phyloP scores from a whole-genome alignment of 1,140 invertebrate species.

The Plutomurus gul region DNA sequence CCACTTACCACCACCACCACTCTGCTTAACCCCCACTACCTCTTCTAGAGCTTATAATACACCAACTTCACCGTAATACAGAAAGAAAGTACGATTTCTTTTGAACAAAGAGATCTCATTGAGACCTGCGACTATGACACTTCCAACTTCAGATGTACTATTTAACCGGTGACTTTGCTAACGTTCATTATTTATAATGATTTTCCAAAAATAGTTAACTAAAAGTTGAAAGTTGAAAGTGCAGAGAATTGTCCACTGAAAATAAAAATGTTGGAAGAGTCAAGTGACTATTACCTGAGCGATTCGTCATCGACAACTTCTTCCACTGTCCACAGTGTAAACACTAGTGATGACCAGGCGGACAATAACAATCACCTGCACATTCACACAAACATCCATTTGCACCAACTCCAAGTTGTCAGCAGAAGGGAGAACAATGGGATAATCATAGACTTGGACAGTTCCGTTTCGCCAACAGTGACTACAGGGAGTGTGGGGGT shows the following conservation, averaged over 20 bases:
- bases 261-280: constrained; percentile 52
- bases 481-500: not conserved
- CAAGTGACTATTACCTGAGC: constrained; percentile 53
- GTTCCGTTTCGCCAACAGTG: constrained; percentile 12
- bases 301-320: constrained; percentile 52
- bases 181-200: too few species aligned
- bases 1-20: too few species aligned
- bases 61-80: too few species aligned
- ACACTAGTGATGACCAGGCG: constrained; percentile 40
- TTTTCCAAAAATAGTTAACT: too few species aligned
- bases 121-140: too few species aligned
- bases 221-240: too few species aligned
- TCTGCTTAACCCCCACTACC: too few species aligned
- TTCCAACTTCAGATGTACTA: too few species aligned
- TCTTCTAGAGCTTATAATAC: too few species aligned
- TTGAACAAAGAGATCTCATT: too few species aligned
- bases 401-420: not conserved
- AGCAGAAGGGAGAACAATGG: not conserved
- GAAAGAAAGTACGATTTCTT: too few species aligned
- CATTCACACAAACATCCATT: not conserved
- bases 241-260: not conserved
- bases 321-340: constrained; percentile 39
- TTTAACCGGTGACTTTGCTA: too few species aligned
- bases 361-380: constrained; percentile 39
- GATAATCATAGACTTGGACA: constrained; percentile 15